Percentiles rank a stretch among this genome's conserved stretches.
Evolutionary conservation across 1,140 invertebrate genomes (phyloP).

Genomic region (Amyelois transitella): DNA sequence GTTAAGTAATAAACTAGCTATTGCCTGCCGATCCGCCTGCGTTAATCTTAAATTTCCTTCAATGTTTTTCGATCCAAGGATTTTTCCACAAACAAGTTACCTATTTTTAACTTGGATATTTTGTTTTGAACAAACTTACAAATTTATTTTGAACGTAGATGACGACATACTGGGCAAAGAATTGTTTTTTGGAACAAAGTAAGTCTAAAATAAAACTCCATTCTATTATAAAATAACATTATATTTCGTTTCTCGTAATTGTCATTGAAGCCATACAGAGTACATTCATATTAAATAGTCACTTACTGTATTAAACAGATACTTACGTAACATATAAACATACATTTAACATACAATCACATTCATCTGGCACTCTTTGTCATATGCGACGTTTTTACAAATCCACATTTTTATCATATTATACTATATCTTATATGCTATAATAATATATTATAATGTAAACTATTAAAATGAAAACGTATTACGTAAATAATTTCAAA

Average conservation of each 20-base stretch:
- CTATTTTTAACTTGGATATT: too few relatives aligned
- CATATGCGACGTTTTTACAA: slow-evolving; percentile 26
- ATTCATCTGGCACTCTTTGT: slow-evolving; percentile 63
- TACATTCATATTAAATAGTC: slow-evolving; percentile 47
- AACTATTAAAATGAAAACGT: too few relatives aligned
- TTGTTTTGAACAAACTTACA: too few relatives aligned
- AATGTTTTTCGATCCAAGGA: too few relatives aligned
- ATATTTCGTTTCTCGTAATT: slow-evolving; percentile 51
- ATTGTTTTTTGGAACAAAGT: too few relatives aligned
- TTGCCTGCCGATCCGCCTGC: too few relatives aligned
- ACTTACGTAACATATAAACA: slow-evolving; percentile 32
- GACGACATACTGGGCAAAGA: too few relatives aligned
- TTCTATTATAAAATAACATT: slow-evolving; percentile 65
- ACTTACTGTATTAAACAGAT: slow-evolving; percentile 17
- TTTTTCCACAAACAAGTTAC: too few relatives aligned
- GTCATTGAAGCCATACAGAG: slow-evolving; percentile 51
- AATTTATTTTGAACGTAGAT: too few relatives aligned
- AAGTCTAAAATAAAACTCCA: slow-evolving; percentile 38
- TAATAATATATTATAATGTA: background rate
- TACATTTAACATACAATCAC: slow-evolving; percentile 58
- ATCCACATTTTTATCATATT: slow-evolving; percentile 4
- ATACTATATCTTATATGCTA: background rate
- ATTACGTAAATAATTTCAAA: too few relatives aligned
- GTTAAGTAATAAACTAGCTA: too few relatives aligned
- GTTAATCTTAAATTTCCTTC: too few relatives aligned